phyloP scores from a whole-genome alignment of 37 sponge, comb jelly and placozoan genomes.

The Haliclona indistincta region DNA sequence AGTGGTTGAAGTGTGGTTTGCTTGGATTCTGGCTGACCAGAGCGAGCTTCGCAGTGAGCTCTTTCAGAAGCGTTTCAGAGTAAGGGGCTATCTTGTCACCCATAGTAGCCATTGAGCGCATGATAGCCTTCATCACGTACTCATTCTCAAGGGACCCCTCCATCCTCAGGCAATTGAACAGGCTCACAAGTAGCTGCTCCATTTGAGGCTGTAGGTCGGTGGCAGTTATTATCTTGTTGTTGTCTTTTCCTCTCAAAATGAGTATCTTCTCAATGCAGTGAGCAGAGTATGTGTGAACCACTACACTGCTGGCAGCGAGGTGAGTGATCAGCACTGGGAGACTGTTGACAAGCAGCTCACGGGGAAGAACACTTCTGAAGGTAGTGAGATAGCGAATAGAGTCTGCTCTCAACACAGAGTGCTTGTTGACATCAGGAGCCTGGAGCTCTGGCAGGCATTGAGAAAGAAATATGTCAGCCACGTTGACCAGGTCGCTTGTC shows the following conservation, averaged over 20 bases:
- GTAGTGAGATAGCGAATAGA: conserved; percentile 90
- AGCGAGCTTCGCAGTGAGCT: conserved; percentile 75
- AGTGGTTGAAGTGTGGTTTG: conserved; percentile 99
- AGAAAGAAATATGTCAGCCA: conserved; percentile 78
- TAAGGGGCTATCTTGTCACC: conserved; percentile 55
- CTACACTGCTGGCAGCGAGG: conserved; percentile 55
- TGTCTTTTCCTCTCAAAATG: conserved; percentile 41
- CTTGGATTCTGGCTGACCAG: conserved; percentile 91
- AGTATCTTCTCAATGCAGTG: conserved; percentile 91
- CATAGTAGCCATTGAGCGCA: conserved; percentile 73
- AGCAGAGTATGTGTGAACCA: conserved; percentile 98
- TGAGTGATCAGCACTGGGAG: conserved; percentile 73
- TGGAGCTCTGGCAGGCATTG: conserved; percentile 89
- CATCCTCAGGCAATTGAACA: conserved; percentile 68
- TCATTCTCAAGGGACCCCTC: conserved; percentile 90
- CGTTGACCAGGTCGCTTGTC: conserved; percentile 86
- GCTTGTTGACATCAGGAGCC: conserved; percentile 41
- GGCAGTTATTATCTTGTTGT: conserved; percentile 20
- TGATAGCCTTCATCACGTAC: conserved; percentile 92
- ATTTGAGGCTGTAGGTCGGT: conserved; percentile 71
- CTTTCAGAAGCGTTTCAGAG: conserved; percentile 64
- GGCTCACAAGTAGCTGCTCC: conserved; percentile 59
- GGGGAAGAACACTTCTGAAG: conserved; percentile 85
- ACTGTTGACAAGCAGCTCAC: conserved; percentile 58
- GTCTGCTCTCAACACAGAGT: conserved; percentile 86